A percentile compares a stretch with the other conserved stretches of the same genome.
Evolutionary conservation across 2,797 vertebrate species (phyloP).

Genomic region (Sparidentex hasta): DNA sequence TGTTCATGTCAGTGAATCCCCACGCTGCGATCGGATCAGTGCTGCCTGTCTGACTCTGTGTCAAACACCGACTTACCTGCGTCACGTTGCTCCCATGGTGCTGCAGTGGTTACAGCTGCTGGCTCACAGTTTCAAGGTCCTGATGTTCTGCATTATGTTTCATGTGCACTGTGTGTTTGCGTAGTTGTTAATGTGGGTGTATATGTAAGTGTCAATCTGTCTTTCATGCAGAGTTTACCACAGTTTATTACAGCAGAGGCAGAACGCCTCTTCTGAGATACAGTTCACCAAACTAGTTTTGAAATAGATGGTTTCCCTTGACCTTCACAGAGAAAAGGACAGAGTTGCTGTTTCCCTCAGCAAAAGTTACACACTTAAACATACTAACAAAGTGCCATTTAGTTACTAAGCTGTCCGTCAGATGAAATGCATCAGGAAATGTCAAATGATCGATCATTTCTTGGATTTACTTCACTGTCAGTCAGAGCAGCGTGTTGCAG

Average conservation of each 20-base stretch:
- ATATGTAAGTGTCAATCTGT: neutral
- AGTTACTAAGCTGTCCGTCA: neutral
- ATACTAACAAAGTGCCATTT: neutral
- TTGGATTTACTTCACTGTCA: neutral
- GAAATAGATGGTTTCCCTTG: neutral
- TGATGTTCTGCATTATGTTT: neutral
- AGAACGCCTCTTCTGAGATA: neutral
- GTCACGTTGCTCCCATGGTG: constrained; percentile 3
- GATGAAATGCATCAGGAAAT: neutral
- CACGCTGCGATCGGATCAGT: constrained; percentile 19
- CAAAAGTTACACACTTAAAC: neutral
- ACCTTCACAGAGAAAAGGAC: too few species aligned
- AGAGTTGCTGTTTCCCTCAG: too few species aligned
- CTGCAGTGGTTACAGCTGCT: constrained; percentile 29
- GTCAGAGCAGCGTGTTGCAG: neutral
- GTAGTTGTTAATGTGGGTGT: neutral
- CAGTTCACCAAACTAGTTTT: neutral
- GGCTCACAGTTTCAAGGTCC: neutral
- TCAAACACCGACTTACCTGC: constrained; percentile 21
- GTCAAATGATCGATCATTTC: neutral
- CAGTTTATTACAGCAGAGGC: neutral
- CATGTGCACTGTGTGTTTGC: neutral
- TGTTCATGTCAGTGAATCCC: neutral
- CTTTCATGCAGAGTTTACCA: neutral
- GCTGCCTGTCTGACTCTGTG: constrained; percentile 27